Base-by-base conservation (phyloP, 2,113 vertebrate species). In the Boleophthalmus pectinirostris region DNA sequence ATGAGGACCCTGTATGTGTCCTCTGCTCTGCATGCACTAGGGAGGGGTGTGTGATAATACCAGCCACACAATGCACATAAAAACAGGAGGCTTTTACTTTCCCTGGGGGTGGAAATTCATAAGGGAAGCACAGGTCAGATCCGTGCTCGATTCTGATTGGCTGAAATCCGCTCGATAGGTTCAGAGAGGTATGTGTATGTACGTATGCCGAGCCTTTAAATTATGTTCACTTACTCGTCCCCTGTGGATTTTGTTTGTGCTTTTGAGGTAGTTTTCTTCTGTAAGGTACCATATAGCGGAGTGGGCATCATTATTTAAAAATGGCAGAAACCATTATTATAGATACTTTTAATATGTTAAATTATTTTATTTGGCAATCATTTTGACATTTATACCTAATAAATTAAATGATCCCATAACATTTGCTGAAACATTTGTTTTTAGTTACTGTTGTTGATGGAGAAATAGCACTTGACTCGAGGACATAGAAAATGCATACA, bases 61-160 rank as follows among this genome's bases (percentile, higher is more conserved):
- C 67, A 69, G 18, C 38, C 58, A 64, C 65, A 61, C 69, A 85
- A 51, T 64, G 61, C 61, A 71, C 65, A 67, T 67, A 60, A 14
- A 69, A 60, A 45, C 53, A 58, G 56, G 66, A 12, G 63, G 58
- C 63, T 70, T 76, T 64, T 49, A 10, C 82, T 72, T 20, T 78
- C 72, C 68, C 76, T 68, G 65, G 47, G 76, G 81, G 74, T 76
- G 79, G 67, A 72, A 68, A 66, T 72, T 77, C 72, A 78, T 69
- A 72, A 25, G 68, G 67, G 66, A 78, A 58, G 69, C 63, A 18
- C 65, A 72, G 80, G 81, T 83, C 82, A 82, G 60, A 76, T 58
- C 66, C 70, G 54, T 29, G 24, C 69, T 77, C 18, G 20, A 10
- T 24, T 78, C 66, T 53, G 35, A 81, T 73, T 75, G 75, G 75